Percentiles rank a stretch among this genome's conserved stretches.
phyloP scores from a whole-genome alignment of 2,888 invertebrate species.

The Emmelina monodactyla region DNA sequence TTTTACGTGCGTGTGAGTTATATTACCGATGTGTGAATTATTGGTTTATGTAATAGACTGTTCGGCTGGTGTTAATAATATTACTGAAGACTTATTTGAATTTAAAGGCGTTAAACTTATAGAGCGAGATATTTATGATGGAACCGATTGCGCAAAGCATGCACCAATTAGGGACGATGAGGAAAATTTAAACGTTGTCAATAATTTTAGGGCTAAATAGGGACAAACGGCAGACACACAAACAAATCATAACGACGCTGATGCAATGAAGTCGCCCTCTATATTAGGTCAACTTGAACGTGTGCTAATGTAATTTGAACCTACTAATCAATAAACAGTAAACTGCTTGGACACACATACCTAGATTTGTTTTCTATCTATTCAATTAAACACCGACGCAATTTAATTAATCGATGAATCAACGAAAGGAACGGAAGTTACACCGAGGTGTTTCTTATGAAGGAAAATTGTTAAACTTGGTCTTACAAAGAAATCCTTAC shows the following conservation, averaged over 20 bases:
- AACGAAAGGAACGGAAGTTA: no score
- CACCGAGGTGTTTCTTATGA: no score
- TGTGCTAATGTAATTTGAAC: no score
- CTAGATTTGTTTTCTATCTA: no score
- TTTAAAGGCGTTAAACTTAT: no score
- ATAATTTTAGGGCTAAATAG: constrained; percentile 7
- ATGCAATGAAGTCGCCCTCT: constrained; percentile 28
- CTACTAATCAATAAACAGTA: no score
- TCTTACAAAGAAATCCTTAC: constrained; percentile 4
- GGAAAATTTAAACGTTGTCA: constrained; percentile 13
- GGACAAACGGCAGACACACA: constrained; percentile 13
- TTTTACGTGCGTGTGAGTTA: constrained; percentile 1
- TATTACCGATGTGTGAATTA: constrained; percentile 1
- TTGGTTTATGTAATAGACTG: background rate
- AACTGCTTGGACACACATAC: no score
- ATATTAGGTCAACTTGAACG: constrained; percentile 39
- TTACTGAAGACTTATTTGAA: no score
- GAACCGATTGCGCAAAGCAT: background rate
- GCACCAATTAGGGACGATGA: constrained; percentile 1
- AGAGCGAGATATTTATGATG: no score
- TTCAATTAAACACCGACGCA: no score
- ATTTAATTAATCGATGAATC: no score
- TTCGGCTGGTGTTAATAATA: background rate
- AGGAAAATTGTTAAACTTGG: no score
- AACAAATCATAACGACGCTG: constrained; percentile 35